These are phyloP conservation scores for Drosophila santomea DNA, from an alignment of 1,140 invertebrate species.

Conservation along the genomic window DNA sequence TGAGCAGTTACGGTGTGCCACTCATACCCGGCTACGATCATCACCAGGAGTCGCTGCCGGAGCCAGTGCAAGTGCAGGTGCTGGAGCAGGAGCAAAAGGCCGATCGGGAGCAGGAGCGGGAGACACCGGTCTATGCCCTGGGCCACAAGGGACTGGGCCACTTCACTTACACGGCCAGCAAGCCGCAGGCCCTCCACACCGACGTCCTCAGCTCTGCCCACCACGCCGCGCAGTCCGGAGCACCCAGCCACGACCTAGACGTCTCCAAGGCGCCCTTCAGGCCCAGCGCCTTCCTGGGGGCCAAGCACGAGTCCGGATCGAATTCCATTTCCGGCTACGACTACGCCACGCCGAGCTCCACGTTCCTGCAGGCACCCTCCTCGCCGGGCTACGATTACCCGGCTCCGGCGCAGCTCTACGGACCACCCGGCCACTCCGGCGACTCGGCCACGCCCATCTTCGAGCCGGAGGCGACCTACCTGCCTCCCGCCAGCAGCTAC, in stretches of 20 bases:
- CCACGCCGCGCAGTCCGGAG: not conserved
- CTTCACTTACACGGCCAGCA: constrained; percentile 72
- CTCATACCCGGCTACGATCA: constrained; percentile 63
- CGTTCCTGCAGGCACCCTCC: constrained; percentile 58
- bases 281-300: constrained; percentile 75
- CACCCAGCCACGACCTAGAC: constrained; percentile 18
- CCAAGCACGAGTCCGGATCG: constrained; percentile 57
- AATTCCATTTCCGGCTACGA: constrained; percentile 53
- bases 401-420: constrained; percentile 54
- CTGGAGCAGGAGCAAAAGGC: constrained; percentile 35
- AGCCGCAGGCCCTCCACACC: constrained; percentile 69
- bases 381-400: constrained; percentile 69
- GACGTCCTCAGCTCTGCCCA: constrained; percentile 28
- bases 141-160: constrained; percentile 80
- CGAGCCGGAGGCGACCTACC: constrained; percentile 66
- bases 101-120: constrained; percentile 28
- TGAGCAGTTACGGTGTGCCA: constrained; percentile 66
- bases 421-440: constrained; percentile 64
- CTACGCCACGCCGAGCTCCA: constrained; percentile 58
- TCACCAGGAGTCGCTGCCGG: constrained; percentile 41
- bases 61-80: constrained; percentile 40
- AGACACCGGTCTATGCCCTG: constrained; percentile 65
- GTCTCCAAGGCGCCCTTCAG: constrained; percentile 70
- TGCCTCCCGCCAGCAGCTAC: constrained; percentile 57
- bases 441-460: constrained; percentile 74